Conservation (phyloP, 2,888 invertebrate species). For the Heliconius aoede region DNA sequence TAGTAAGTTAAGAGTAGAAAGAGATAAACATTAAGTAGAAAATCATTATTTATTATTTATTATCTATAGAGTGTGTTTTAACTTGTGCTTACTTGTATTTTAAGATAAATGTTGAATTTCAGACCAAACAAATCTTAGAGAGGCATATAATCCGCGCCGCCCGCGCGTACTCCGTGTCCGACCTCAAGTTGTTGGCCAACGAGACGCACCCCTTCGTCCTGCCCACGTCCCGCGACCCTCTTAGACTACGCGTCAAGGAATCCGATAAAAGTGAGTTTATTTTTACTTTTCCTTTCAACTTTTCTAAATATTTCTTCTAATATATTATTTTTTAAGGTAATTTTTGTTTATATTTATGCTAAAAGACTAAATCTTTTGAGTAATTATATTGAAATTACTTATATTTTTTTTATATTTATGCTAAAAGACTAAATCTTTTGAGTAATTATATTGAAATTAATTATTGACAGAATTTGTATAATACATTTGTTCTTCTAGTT, state of each 20-base stretch:
- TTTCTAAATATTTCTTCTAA: not conserved
- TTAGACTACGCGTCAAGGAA: constrained; percentile 90
- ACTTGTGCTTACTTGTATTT: too few relatives aligned
- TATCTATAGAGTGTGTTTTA: too few relatives aligned
- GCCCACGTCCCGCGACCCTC: constrained; percentile 88
- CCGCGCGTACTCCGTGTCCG: constrained; percentile 91
- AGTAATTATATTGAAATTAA: too few relatives aligned
- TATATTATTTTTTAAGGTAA: not conserved
- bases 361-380: not conserved
- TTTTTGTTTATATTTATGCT: not conserved
- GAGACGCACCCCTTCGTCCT: constrained; percentile 86
- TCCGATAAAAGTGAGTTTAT: constrained; percentile 85
- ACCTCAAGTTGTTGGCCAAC: constrained; percentile 87
- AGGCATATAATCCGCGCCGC: constrained; percentile 93
- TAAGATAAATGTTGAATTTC: constrained; percentile 53
- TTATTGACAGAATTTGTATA: not conserved
- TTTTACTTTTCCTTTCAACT: not conserved
- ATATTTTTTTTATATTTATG: too few relatives aligned
- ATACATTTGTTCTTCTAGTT: too few relatives aligned
- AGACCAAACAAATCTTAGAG: constrained; percentile 93
- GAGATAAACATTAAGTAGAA: too few relatives aligned
- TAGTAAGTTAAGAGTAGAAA: too few relatives aligned
- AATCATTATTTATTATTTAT: too few relatives aligned
- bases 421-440: not conserved
- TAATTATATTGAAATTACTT: too few relatives aligned